Evolutionary conservation across 2,113 vertebrate genomes (phyloP).

Genomic region (Herpetotheres cachinnans): DNA sequence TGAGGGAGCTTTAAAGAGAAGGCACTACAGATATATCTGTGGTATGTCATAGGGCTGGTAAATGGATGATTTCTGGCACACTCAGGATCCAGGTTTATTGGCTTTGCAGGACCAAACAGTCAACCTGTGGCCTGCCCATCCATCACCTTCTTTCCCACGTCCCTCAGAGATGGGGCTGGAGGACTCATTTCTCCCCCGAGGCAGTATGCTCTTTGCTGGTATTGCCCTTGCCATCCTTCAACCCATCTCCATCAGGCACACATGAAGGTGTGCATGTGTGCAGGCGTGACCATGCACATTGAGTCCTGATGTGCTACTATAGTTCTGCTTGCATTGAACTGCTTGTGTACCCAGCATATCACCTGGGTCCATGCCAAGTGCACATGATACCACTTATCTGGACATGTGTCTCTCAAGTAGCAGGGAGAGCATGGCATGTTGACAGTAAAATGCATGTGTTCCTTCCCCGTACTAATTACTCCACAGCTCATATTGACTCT

Average conservation of each 20-base stretch:
- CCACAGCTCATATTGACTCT: background rate
- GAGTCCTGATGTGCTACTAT: background rate
- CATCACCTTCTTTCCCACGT: background rate
- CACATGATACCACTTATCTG: background rate
- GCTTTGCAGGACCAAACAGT: background rate
- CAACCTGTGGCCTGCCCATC: background rate
- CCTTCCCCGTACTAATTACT: background rate
- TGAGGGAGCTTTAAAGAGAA: background rate
- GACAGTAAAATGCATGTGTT: background rate
- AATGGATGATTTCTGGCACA: accelerated
- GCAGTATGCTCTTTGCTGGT: background rate
- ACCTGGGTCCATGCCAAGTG: accelerated
- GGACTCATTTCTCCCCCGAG: background rate
- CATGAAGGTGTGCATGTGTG: accelerated
- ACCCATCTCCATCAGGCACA: background rate
- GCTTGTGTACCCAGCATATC: background rate
- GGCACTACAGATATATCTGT: background rate
- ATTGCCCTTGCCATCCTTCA: background rate
- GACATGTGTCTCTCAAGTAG: accelerated
- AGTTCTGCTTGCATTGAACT: background rate
- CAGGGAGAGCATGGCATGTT: background rate
- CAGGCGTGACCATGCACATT: accelerated
- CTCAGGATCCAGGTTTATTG: background rate
- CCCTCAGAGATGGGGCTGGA: background rate
- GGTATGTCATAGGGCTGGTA: background rate